Base-by-base conservation (phyloP, 1,140 invertebrate species). In the Drosophila pruinosa region DNA sequence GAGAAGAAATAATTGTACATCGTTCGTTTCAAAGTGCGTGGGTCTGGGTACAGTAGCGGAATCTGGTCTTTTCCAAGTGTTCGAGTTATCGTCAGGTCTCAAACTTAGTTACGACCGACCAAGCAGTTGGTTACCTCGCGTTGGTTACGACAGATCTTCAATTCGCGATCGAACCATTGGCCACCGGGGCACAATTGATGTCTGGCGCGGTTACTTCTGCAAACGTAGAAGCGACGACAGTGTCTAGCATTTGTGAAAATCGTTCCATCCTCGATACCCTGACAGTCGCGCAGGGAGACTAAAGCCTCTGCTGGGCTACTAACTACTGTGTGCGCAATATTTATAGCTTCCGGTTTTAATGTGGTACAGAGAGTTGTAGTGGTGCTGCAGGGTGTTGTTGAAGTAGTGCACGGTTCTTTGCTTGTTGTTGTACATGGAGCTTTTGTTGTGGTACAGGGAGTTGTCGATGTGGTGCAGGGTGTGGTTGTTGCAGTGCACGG, bases 151-250 rank as follows among this genome's bases (percentile, higher is more conserved):
- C 78, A 80, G 14, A 26, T 12, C 38, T 52, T 64, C 8, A 17
- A 39, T 12, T 79, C 76, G 5, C 78, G 53, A 19, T 81, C 77
- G 39, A 76, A 81, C 78, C 78, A 81, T 17, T 81, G 57, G 1
- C 63, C 56, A 17, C 1, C 0, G 1, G 77, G 77, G n/a, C 78
- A 80, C 0, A 34, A 4, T 14, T 72, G 72, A 4, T 65, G 67
- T 10, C 39, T 75, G 43, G 54, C 24, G 10, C 77, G 72, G 14
- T 81, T 80, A 3, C 39, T 72, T 0, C 28, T 41, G 34, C 78
- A 81, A 8, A 65, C 43, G 19, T 76, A 80, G 43, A 63, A 81
- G 4, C 78, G 78, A 1, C 78, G 77, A 10, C 78, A 81, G 14
- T 81, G 78, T 31, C 19, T 59, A 14, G 34, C 24, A 12, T 81